Evolutionary conservation across 2,797 vertebrate genomes (phyloP), one percentile per base, ranked within the genome.

Genomic region (Crax fasciolata): DNA sequence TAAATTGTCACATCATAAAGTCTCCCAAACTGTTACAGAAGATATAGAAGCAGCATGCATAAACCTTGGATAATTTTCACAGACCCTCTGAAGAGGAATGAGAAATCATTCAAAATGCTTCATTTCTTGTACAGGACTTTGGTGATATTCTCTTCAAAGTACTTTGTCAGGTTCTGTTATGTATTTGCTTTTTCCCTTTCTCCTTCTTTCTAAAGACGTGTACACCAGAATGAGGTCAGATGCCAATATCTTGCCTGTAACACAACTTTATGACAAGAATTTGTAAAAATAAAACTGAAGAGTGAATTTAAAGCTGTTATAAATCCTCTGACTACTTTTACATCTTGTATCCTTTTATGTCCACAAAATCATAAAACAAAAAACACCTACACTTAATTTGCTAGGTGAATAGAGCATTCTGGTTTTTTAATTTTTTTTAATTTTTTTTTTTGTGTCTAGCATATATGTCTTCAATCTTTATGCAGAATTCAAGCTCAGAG

Each of bases 61-160:
- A 96, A 96, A 93, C 52, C 32, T 92, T 65, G 79, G 71, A 74
- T 61, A 94, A 96, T 92, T 94, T 95, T 89, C 86, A 89, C 63
- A 94, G 72, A 57, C 38, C 15, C 24, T 82, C 74, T 74, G 57
- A 71, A 85, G 49, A 84, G 19, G 25, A 58, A 80, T 3, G 16
- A 86, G 52, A 89, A 93, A 39, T 19, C 30, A 65, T 85, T 87
- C n/a, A 80, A 80, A 92, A 90, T 46, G n/a, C 24, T 84, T 10
- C 2, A 4, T 71, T 84, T 67, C 48, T 96, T 76, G 24, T n/a
- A 77, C 32, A 67, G 16, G 48, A 82, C 21, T 82, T 89, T 15
- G 18, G 44, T 55, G 32, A 76, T 76, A 87, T n/a, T 66, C 17
- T 89, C 48, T 84, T 76, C 24, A 67, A 87, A 76, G 35, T 65